These are phyloP conservation scores for Patella pellucida DNA, from an alignment of 2,888 invertebrate species.

Conservation along the genomic window DNA sequence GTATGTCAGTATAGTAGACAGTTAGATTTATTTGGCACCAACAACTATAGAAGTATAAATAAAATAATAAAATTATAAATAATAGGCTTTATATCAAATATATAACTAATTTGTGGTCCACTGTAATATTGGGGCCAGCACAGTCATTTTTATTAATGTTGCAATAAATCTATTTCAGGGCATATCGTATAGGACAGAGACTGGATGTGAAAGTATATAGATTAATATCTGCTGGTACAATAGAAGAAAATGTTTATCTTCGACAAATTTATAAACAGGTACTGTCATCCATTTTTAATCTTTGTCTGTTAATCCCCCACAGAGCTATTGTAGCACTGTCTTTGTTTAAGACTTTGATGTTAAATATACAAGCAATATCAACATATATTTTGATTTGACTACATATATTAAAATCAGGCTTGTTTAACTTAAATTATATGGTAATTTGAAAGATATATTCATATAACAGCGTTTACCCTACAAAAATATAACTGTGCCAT, in stretches of 20 bases:
- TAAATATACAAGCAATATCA: too few species aligned
- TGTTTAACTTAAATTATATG: too few species aligned
- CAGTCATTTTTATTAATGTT: neutral
- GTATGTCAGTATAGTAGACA: too few species aligned
- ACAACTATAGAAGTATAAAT: neutral
- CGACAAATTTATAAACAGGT: slow-evolving; percentile 70
- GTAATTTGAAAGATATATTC: too few species aligned
- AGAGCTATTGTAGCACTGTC: too few species aligned
- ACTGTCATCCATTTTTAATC: slow-evolving; percentile 9
- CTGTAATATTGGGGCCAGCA: neutral
- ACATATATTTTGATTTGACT: too few species aligned
- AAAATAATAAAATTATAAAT: neutral
- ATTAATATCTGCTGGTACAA: slow-evolving; percentile 66
- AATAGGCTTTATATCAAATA: neutral
- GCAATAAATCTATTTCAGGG: slow-evolving; percentile 49
- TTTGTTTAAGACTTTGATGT: too few species aligned
- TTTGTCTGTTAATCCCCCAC: too few species aligned
- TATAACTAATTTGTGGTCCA: neutral
- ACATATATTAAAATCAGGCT: too few species aligned
- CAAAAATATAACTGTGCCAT: too few species aligned
- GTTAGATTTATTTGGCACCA: too few species aligned
- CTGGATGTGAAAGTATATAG: slow-evolving; percentile 67
- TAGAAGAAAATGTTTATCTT: slow-evolving; percentile 70
- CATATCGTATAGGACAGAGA: slow-evolving; percentile 68
- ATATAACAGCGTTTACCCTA: too few species aligned